A percentile compares a stretch with the other conserved stretches of the same genome.
Conservation (phyloP, 2,888 invertebrate species). For the Linnaemya tessellans region DNA sequence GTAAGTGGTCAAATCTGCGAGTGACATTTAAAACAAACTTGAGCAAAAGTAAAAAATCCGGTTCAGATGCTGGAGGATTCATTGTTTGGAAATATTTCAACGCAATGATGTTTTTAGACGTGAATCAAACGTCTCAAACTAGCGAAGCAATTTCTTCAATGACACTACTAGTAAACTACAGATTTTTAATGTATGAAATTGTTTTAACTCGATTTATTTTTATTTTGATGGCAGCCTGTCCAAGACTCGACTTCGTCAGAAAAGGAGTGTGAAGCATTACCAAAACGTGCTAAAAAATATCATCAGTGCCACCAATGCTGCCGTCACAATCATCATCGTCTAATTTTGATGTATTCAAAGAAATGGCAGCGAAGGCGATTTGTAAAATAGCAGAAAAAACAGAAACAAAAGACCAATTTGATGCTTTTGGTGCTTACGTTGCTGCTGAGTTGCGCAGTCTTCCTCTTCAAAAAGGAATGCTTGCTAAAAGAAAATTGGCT, state of each 20-base stretch:
- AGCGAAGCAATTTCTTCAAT: slow-evolving; percentile 10
- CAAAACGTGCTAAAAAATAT: slow-evolving; percentile 15
- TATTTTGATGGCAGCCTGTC: background rate
- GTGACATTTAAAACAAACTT: background rate
- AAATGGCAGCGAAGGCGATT: slow-evolving; percentile 24
- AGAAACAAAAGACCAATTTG: slow-evolving; percentile 1
- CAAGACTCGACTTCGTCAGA: slow-evolving; percentile 3
- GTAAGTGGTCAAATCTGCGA: too few relatives aligned
- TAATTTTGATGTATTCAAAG: slow-evolving; percentile 7
- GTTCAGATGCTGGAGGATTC: slow-evolving; percentile 7
- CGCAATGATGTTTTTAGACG: too few relatives aligned
- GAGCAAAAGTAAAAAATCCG: background rate
- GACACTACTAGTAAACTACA: background rate
- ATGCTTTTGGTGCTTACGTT: too few relatives aligned
- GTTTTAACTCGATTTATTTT: slow-evolving; percentile 7
- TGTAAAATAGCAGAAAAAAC: slow-evolving; percentile 13
- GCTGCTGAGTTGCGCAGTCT: too few relatives aligned
- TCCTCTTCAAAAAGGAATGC: too few relatives aligned
- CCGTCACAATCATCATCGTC: slow-evolving; percentile 5
- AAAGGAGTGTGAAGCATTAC: background rate
- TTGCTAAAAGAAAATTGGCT: too few relatives aligned
- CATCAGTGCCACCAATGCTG: background rate
- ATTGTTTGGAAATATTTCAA: too few relatives aligned
- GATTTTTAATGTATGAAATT: background rate
- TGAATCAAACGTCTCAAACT: too few relatives aligned